These are phyloP conservation scores for Theodoxus fluviatilis DNA, from an alignment of 2,888 invertebrate species.

Conservation along the genomic window DNA sequence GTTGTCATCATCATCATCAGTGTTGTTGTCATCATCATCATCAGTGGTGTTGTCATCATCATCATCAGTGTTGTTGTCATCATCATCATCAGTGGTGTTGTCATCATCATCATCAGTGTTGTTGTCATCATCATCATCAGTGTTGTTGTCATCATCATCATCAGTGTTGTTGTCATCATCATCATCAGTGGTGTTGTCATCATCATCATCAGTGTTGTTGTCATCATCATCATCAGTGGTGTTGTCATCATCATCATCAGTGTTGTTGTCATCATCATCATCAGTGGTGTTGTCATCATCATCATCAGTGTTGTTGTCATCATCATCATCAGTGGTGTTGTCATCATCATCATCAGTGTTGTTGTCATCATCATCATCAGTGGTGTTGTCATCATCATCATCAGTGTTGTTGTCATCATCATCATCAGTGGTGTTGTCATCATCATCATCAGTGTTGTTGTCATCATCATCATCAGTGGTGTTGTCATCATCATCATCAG, in stretches of 20 bases:
- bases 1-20: neutral
- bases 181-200: neutral
- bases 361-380: neutral
- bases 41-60: neutral
- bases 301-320: neutral
- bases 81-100: neutral
- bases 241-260: neutral
- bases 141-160: neutral
- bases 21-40: neutral
- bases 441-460: neutral
- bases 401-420: neutral
- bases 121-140: neutral
- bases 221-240: neutral
- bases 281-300: neutral
- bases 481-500: neutral
- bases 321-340: neutral
- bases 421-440: neutral
- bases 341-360: neutral
- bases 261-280: neutral
- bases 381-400: neutral
- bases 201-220: neutral
- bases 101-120: neutral
- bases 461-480: neutral
- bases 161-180: neutral
- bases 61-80: neutral